Evolutionary conservation across 2,113 vertebrate genomes (phyloP), one percentile per base, ranked within the genome.

Genomic region (Gavia stellata): DNA sequence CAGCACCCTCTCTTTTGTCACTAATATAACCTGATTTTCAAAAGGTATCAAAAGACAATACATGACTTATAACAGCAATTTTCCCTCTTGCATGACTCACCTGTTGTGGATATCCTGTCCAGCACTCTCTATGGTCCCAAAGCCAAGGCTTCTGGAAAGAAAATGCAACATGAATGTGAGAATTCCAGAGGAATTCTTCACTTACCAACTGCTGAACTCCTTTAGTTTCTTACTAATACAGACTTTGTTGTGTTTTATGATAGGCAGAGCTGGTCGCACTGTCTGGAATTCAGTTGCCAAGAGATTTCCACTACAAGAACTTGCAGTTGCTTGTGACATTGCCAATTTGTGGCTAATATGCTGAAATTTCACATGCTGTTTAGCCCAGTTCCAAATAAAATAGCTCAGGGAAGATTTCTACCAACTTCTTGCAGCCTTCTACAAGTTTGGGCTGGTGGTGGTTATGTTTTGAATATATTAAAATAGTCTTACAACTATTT

Each of bases 91-190:
- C 29, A 36, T 18, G n/a, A 75, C 98, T 98, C 89, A 99, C 99
- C 98, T 99, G 99, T 31, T 97, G 94, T 9, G 99, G 99, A 56
- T 99, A 99, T 77, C 96, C 98, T 40, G 96, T 97, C 99, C 99
- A 99, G 97, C 99, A 99, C 94, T 98, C 98, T 6, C 80, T 95
- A 0, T 98, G 97, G 67, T 98, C 98, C 99, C 99, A 99, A 92
- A 99, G 95, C 99, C 99, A 99, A 2, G 99, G 97, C 55, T 98
- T 98, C 99, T 99, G 97, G 12, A 97, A 97, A 11, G 59, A 90
- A 91, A 91, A 72, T 7, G 9, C n/a, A 75, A 53, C 10, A 31
- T 1, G 3, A 66, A 36, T 8, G 13, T 65, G 31, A 96, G 50
- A 73, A 62, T 24, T 36, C 31, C 74, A 70, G n/a, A 77, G 24